phyloP scores from a whole-genome alignment of 2,113 vertebrate species.

The Sphaerodactylus townsendi region DNA sequence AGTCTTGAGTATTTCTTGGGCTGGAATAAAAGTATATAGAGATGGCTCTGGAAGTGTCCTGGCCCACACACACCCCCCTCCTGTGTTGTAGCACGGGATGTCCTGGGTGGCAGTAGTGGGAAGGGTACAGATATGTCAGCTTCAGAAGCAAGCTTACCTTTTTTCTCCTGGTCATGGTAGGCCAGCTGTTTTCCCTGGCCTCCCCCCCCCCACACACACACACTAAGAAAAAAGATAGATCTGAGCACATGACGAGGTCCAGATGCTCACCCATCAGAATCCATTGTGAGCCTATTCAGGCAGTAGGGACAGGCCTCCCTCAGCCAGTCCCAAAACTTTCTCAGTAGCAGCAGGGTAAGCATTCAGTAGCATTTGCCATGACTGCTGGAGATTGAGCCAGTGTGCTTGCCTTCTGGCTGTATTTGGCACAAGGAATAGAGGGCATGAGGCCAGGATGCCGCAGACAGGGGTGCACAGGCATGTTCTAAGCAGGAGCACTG shows the following conservation, averaged over 20 bases:
- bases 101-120: neutral
- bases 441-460: constrained; percentile 39
- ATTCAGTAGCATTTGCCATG: constrained; percentile 5
- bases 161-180: constrained; percentile 31
- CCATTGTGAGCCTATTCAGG: neutral
- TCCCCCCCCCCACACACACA: constrained; percentile 48
- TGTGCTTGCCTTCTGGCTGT: constrained; percentile 19
- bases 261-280: neutral
- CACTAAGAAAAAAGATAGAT: constrained; percentile 58
- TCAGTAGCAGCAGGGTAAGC: neutral
- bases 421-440: constrained; percentile 37
- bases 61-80: neutral
- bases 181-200: constrained; percentile 22
- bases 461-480: constrained; percentile 30
- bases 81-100: neutral
- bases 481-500: constrained; percentile 27
- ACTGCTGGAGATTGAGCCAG: neutral
- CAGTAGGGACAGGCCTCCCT: neutral
- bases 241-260: neutral
- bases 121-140: neutral
- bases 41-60: constrained; percentile 17
- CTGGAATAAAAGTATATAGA: constrained; percentile 28
- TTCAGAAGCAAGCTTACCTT: constrained; percentile 25
- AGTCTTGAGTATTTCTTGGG: constrained; percentile 30
- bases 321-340: constrained; percentile 52